Evolutionary conservation across 2,888 invertebrate genomes (phyloP).

Genomic region (Theodoxus fluviatilis): DNA sequence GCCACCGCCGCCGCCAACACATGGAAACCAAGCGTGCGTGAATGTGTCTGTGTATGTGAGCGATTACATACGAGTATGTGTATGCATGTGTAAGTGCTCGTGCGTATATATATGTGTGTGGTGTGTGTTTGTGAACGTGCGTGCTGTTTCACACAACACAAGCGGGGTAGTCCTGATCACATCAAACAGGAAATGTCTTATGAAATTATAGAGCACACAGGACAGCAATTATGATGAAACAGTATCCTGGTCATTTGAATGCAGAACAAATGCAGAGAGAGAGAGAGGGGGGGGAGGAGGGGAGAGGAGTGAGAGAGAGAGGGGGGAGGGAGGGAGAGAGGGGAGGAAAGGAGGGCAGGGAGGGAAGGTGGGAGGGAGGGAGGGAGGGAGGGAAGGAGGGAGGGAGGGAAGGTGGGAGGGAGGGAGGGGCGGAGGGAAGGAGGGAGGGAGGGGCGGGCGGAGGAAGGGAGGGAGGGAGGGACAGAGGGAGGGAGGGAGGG

Average conservation of each 20-base stretch:
- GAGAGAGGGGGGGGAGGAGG: not conserved
- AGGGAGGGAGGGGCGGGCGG: not conserved
- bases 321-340: not conserved
- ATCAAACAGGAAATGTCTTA: too few species aligned
- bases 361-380: not conserved
- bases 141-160: too few species aligned
- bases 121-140: too few species aligned
- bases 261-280: too few species aligned
- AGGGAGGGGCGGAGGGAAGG: not conserved
- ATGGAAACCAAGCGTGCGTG: not conserved
- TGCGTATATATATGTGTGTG: too few species aligned
- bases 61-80: too few species aligned
- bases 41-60: not conserved
- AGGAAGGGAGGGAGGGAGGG: not conserved
- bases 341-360: not conserved
- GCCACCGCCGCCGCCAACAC: not conserved
- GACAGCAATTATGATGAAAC: too few species aligned
- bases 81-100: constrained; percentile 19
- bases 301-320: not conserved
- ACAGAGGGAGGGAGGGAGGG: not conserved
- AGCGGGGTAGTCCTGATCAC: too few species aligned
- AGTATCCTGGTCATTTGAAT: too few species aligned
- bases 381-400: not conserved
- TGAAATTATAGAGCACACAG: too few species aligned
- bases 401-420: not conserved